Percentiles rank a stretch among this genome's conserved stretches.
These are phyloP conservation scores for Pantelozetes paolii DNA, from an alignment of 2,888 invertebrate species.

Conservation along the genomic window DNA sequence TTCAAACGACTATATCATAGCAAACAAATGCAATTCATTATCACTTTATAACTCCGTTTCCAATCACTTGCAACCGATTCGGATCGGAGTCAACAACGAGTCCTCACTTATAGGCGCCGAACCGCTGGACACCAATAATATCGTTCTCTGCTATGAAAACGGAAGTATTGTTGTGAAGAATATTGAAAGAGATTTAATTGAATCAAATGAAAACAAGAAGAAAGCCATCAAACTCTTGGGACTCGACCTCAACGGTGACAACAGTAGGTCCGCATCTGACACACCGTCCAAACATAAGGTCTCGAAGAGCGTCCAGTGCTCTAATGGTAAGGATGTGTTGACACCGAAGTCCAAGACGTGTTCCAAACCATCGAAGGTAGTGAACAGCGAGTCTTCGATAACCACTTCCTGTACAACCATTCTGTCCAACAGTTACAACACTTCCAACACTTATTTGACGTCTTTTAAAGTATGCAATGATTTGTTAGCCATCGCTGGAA, in stretches of 20 bases:
- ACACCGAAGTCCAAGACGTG: conserved; percentile 4
- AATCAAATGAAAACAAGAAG: conserved; percentile 25
- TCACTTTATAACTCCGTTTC: conserved; percentile 40
- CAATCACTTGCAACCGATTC: conserved; percentile 31
- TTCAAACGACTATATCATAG: conserved; percentile 38
- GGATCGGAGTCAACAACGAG: conserved; percentile 28
- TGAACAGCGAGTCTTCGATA: conserved; percentile 11
- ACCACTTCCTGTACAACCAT: conserved; percentile 31
- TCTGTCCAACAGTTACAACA: conserved; percentile 37
- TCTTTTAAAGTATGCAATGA: conserved; percentile 41
- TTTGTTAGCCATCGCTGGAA: conserved; percentile 43
- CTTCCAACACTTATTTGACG: conserved; percentile 33
- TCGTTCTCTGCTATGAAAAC: conserved; percentile 43
- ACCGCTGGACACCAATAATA: conserved; percentile 41
- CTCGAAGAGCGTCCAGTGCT: conserved; percentile 9
- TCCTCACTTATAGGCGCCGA: conserved; percentile 22
- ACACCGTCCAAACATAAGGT: conserved; percentile 20
- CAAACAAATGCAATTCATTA: conserved; percentile 40
- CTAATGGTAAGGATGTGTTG: conserved; percentile 19
- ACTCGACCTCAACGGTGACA: conserved; percentile 20
- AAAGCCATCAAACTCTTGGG: conserved; percentile 44
- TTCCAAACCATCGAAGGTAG: conserved; percentile 36
- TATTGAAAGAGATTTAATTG: conserved; percentile 41
- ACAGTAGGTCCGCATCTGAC: not conserved
- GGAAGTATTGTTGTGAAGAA: conserved; percentile 39